Evolutionary conservation across 1,140 invertebrate species (phyloP).

Genomic region (Aphis craccivora): DNA sequence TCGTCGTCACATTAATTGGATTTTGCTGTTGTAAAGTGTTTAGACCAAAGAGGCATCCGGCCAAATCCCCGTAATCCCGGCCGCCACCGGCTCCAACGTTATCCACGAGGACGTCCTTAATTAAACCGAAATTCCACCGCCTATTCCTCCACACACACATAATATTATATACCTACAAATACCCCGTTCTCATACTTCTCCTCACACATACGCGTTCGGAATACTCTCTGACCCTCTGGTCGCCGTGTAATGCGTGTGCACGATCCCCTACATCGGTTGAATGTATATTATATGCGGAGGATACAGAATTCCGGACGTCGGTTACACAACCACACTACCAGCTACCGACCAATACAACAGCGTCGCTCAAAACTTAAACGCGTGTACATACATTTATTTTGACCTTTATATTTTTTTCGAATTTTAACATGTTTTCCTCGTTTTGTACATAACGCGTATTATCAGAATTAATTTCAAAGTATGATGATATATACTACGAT

Average conservation of each 20-base stretch:
- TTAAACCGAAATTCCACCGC: conserved; percentile 53
- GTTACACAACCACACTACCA: not conserved
- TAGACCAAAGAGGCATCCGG: conserved; percentile 50
- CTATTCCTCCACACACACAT: not conserved
- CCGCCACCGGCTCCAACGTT: not conserved
- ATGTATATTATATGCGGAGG: not conserved
- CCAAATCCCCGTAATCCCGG: conserved; percentile 57
- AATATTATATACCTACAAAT: not conserved
- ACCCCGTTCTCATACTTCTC: not conserved
- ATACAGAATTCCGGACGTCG: not conserved
- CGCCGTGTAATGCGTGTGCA: not conserved
- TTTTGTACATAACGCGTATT: no score
- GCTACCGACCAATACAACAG: not conserved
- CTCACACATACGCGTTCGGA: not conserved
- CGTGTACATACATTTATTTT: not conserved
- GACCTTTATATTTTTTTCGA: not conserved
- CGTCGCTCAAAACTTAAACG: not conserved
- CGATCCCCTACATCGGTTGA: not conserved
- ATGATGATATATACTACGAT: no score
- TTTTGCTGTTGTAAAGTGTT: conserved; percentile 55
- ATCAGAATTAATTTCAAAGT: not conserved
- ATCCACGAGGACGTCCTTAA: conserved; percentile 51
- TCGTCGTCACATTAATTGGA: conserved; percentile 58
- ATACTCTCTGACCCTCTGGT: not conserved
- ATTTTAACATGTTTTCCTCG: not conserved